Evolutionary conservation across 2,888 invertebrate genomes (phyloP), one percentile per base, ranked within the genome.

Genomic region (Melieria omissa): DNA sequence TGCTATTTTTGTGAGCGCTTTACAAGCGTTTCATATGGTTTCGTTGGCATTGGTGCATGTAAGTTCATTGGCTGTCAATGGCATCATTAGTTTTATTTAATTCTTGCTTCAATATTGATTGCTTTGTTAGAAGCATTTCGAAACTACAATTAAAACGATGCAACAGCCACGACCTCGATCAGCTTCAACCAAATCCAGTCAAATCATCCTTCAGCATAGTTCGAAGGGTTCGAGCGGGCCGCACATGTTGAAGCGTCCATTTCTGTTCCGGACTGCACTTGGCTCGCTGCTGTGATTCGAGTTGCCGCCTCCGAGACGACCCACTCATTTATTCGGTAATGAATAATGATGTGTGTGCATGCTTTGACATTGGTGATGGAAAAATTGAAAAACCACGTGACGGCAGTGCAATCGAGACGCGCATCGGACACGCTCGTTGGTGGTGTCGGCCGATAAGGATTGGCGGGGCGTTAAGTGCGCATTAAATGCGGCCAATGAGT

Each of bases 51-150:
- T 29, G 29, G 29, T 29, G 29, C 3, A 29, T 29, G 29, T 29
- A 29, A 58, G 58, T 55, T 55, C 69, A 69, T 65, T 55, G 71
- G 70, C 76, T 77, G 77, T 76, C 77, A 76, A 73, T 75, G 70
- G 73, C 71, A 75, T 71, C 69, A 77, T 77, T 77, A 77, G 70
- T 75, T 74, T 75, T 74, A 73, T 76, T 74, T 75, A 76, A 77
- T 77, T 77, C 71, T 74, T 66, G 49, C 44, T 63, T 65, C 65
- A 65, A 65, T 54, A 71, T 71, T 71, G 71, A 71, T 71, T 71
- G 61, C 65, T 71, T 71, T 65, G 71, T 71, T 71, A 71, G 62
- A 63, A 69, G 55, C 69, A 55, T 54, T 63, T 41, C 12, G 62
- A 29, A 57, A 69, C 69, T 69, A 45, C 69, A 69, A 69, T 69